Percentiles rank a stretch among this genome's conserved stretches.
Conservation (phyloP, 2,113 vertebrate genomes). For the Maylandia zebra region DNA sequence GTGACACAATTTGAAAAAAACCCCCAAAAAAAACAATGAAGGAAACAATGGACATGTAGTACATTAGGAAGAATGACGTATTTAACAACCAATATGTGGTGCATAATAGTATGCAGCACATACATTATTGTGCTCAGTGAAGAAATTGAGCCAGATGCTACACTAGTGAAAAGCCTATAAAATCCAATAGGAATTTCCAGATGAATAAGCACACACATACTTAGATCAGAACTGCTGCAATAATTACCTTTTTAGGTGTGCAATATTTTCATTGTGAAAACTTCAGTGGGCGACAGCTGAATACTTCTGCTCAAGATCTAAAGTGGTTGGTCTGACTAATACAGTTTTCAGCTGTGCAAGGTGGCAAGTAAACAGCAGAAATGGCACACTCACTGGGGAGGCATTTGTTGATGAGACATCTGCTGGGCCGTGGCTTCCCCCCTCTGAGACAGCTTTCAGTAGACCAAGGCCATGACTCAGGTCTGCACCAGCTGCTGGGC, state of each 20-base stretch:
- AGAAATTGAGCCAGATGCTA: slow-evolving; percentile 7
- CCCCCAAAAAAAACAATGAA: neutral
- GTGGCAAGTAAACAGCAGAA: slow-evolving; percentile 6
- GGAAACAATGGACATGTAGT: neutral
- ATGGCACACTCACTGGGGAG: slow-evolving; percentile 13
- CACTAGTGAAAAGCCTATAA: neutral
- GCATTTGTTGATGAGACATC: slow-evolving; percentile 38
- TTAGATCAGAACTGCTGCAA: neutral
- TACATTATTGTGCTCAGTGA: neutral
- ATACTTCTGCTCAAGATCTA: neutral
- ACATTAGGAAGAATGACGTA: neutral
- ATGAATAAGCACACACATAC: neutral
- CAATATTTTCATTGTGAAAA: neutral
- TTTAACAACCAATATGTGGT: slow-evolving; percentile 15
- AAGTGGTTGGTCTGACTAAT: neutral
- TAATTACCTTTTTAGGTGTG: neutral
- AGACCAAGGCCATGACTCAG: slow-evolving; percentile 46
- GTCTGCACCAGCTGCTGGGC: slow-evolving; percentile 38
- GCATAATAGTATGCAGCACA: neutral
- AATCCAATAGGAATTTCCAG: neutral
- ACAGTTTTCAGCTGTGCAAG: neutral
- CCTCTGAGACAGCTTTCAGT: slow-evolving; percentile 13
- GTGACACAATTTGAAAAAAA: slow-evolving; percentile 26
- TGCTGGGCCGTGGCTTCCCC: slow-evolving; percentile 19
- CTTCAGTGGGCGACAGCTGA: neutral